Evolutionary conservation across 1,140 invertebrate genomes (phyloP), one percentile per base, ranked within the genome.

Genomic region (Muscidifurax raptorellus): DNA sequence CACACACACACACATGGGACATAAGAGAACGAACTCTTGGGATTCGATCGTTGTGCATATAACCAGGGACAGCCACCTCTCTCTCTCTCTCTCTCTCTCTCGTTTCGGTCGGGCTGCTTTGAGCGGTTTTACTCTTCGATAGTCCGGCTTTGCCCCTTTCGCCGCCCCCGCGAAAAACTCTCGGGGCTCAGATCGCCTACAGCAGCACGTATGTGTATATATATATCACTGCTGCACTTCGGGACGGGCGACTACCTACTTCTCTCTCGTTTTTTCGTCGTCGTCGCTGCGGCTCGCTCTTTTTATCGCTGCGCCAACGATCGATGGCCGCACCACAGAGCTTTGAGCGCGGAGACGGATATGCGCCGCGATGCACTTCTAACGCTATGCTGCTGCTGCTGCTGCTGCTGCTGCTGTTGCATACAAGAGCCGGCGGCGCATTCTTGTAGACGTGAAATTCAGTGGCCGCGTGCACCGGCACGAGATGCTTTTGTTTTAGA

Each of bases 71-170:
- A 71, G 40, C 77, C 36, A 40, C 47, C 76, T 76, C 86, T 52
- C 47, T 52, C 47, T 52, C 47, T 52, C 40, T 40, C 40, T 40
- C 18, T 52, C 72, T 87, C 83, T 87, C 87, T 88, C 80, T 85
- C 86, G 86, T 85, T 87, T 86, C 59, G 89, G 85, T 69, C 27
- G 90, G 89, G 89, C 91, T 91, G 91, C 91, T 92, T 93, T 92
- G 92, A 93, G 90, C 91, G 90, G 90, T 92, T 92, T 92, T 88
- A 93, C 92, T 92, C 91, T 93, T 91, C 91, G 91, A 88, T 92
- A 89, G 90, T 87, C 72, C 84, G 85, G 80, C 85, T 86, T 85
- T 89, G 87, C 87, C 86, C 77, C 84, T 83, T 85, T 86, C 86
- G 52, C 84, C 85, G 85, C 86, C 87, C 74, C 66, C 84, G 76